A percentile compares a stretch with the other conserved stretches of the same genome.
These are phyloP conservation scores for Leguminivora glycinivorella DNA, from an alignment of 1,140 invertebrate species.

Conservation along the genomic window DNA sequence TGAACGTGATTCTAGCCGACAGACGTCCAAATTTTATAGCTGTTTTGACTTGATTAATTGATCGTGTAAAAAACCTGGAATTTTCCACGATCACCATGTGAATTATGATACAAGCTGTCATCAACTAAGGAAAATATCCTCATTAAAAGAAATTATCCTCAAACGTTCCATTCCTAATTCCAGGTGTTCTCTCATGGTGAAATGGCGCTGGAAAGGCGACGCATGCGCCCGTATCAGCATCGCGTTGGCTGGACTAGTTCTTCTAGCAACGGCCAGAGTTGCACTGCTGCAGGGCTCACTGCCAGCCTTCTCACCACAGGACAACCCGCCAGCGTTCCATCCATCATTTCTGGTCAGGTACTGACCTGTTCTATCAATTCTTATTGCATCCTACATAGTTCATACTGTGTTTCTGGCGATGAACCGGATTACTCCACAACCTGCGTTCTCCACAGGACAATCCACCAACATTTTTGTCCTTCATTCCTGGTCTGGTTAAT, in stretches of 20 bases:
- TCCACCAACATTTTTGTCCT: no score
- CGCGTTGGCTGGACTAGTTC: constrained; percentile 75
- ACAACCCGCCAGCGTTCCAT: constrained; percentile 92
- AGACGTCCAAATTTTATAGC: no score
- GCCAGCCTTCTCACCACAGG: constrained; percentile 89
- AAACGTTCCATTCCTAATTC: constrained; percentile 28
- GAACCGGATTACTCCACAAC: no score
- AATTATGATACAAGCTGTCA: no score
- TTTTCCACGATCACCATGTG: no score
- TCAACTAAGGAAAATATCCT: no score
- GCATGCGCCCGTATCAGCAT: constrained; percentile 49
- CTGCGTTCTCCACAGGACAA: no score
- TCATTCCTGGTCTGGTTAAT: no score
- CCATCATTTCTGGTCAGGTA: constrained; percentile 85
- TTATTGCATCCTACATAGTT: neutral
- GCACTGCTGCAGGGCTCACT: constrained; percentile 87
- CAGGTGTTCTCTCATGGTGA: constrained; percentile 48
- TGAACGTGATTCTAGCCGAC: no score
- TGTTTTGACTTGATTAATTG: no score
- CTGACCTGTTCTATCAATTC: neutral
- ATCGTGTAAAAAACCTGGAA: no score
- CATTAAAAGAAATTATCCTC: neutral
- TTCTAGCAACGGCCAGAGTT: constrained; percentile 81
- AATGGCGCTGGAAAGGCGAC: constrained; percentile 59
- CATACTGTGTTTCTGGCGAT: no score